Base-by-base conservation (phyloP, 2,888 invertebrate genomes). In the Lottia scabra region DNA sequence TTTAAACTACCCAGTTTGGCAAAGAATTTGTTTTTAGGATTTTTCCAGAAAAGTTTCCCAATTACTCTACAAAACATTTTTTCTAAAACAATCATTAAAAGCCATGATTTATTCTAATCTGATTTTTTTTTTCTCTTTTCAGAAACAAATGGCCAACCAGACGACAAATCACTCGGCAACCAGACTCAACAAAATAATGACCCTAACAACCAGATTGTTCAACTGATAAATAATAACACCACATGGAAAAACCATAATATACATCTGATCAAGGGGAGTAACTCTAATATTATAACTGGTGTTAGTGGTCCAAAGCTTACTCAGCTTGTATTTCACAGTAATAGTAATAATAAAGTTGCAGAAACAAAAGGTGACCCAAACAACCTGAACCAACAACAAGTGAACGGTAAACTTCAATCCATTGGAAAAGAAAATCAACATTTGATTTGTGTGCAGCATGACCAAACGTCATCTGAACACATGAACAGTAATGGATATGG, bases 401-500 rank as follows among this genome's bases (percentile, higher is more conserved):
- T 56, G 19, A 56, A 56, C 13, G 56, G 19, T 23, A 56, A 56
- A 3, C 56, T 23, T 23, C 19, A 56, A 56, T 38, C 38, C 38
- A 19, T 56, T 56, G 56, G 19, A 19, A 56, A 56, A 23, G 56
- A 56, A 13, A 23, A 56, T 56, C 56, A 13, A 12, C 19, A 23
- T 3, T 23, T 23, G 12, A 23, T 23, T 56, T 38, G 38, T 38
- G 19, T 23, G 23, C 19, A 56, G 71, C 77, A 83, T 81, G 82
- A 79, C 63, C 77, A 64, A 45, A 75, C 70, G 67, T 68, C 68
- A 70, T 73, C 77, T 70, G 79, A 75, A 78, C 84, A 82, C 77
- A 85, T 85, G 85, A 81, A 81, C 71, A 77, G 80, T 68, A 82
- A 84, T 84, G 85, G 84, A 66, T 79, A 74, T 75, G 82, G 82